These are phyloP conservation scores for Chionomys nivalis DNA, from an alignment of 2,113 vertebrate species.

Conservation along the genomic window DNA sequence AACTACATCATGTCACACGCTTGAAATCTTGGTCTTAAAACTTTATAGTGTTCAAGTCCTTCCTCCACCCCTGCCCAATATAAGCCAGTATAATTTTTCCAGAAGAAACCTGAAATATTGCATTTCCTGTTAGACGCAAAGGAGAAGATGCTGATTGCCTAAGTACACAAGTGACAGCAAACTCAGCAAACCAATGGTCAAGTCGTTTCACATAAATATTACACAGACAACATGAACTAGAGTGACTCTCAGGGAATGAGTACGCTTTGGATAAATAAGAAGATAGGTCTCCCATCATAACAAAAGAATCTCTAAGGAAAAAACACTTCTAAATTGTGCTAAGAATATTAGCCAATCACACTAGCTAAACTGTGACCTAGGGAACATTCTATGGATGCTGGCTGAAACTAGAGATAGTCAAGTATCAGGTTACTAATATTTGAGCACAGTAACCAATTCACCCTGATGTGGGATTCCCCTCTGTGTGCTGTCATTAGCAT, in stretches of 20 bases:
- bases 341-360: background rate
- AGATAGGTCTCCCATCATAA: background rate
- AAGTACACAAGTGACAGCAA: background rate
- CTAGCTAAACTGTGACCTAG: background rate
- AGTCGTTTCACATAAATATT: slow-evolving; percentile 22
- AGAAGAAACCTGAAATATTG: background rate
- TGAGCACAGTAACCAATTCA: slow-evolving; percentile 53
- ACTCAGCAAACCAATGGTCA: background rate
- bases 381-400: background rate
- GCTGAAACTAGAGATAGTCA: slow-evolving; percentile 9
- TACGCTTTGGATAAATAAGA: slow-evolving; percentile 4
- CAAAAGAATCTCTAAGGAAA: slow-evolving; percentile 35
- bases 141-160: background rate
- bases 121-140: background rate
- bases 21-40: background rate
- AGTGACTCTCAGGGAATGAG: background rate
- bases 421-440: slow-evolving; percentile 44
- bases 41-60: slow-evolving; percentile 10
- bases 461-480: too few species aligned
- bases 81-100: slow-evolving; percentile 33
- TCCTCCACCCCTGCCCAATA: background rate
- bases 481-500: too few species aligned
- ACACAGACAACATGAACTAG: background rate
- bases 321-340: background rate
- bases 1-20: background rate